Evolutionary conservation across 2,888 invertebrate genomes (phyloP), one percentile per base, ranked within the genome.

Genomic region (Biston betularia): DNA sequence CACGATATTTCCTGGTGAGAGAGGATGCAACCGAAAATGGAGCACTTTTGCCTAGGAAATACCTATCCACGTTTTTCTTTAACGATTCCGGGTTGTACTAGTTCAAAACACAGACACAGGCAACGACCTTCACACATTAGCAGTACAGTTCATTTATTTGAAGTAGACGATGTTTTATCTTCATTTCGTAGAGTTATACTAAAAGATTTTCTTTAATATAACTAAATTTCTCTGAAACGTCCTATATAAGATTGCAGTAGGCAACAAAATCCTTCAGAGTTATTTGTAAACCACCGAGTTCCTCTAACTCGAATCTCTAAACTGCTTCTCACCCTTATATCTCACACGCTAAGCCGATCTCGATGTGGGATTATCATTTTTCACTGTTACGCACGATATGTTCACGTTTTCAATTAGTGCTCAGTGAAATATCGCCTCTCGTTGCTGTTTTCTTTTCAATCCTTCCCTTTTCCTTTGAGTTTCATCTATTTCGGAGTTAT

Each of bases 361-460:
- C 71, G 70, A 60, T 68, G 63, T 55, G 59, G 69, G 70, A 74
- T 79, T 75, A 79, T 76, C 72, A 80, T 81, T 78, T 76, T 77
- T 81, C 75, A 79, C 73, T 67, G 65, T 57, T 74, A 75, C 74
- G 69, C 72, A 72, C 74, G 68, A 71, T 74, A 65, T 67, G 62
- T 71, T 67, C 63, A 61, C 75, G 65, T 75, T 78, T 78, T 74
- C 79, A 82, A 81, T 82, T 83, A 83, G 79, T 68, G 74, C 63
- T 60, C 45, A 15, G 68, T 79, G 81, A 82, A 74, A 78, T 78
- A 83, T 79, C 66, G 76, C 68, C 65, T 12, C 45, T 46, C 54
- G 53, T 54, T 48, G 63, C 45, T 63, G 53, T 61, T 59, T 68
- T 53, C 60, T 64, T 68, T 63, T 52, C 34, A 50, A 57, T 65